Conservation (phyloP, 2,113 vertebrate species). For the Rhea pennata region DNA sequence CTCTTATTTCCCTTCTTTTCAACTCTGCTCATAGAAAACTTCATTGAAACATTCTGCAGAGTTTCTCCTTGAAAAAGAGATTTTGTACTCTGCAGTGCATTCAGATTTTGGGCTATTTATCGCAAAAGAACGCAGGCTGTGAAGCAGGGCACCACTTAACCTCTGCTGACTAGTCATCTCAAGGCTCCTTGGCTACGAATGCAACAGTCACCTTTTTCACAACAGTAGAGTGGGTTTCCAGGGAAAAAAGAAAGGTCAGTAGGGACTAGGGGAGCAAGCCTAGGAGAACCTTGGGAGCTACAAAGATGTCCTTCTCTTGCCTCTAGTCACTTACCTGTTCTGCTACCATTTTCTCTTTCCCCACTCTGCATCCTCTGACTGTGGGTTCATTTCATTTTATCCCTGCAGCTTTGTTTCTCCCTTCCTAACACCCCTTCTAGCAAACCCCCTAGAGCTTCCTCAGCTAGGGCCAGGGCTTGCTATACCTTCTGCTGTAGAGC, state of each 20-base stretch:
- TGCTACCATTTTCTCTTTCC: too few species aligned
- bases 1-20: background rate
- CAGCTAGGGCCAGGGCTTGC: background rate
- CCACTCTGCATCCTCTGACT: too few species aligned
- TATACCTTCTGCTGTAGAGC: accelerated
- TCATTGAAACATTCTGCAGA: background rate
- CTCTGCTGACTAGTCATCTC: background rate
- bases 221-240: background rate
- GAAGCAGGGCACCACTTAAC: background rate
- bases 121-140: background rate
- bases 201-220: background rate
- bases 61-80: background rate
- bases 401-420: background rate
- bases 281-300: background rate
- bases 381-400: too few species aligned
- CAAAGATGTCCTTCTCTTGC: background rate
- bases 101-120: background rate
- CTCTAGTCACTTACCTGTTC: background rate
- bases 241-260: background rate
- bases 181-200: background rate
- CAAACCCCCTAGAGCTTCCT: background rate
- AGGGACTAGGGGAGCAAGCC: background rate
- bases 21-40: background rate
- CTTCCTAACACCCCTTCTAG: background rate
- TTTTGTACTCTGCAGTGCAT: background rate